Evolutionary conservation across 2,888 invertebrate genomes (phyloP).

Genomic region (Capitulum mitella): DNA sequence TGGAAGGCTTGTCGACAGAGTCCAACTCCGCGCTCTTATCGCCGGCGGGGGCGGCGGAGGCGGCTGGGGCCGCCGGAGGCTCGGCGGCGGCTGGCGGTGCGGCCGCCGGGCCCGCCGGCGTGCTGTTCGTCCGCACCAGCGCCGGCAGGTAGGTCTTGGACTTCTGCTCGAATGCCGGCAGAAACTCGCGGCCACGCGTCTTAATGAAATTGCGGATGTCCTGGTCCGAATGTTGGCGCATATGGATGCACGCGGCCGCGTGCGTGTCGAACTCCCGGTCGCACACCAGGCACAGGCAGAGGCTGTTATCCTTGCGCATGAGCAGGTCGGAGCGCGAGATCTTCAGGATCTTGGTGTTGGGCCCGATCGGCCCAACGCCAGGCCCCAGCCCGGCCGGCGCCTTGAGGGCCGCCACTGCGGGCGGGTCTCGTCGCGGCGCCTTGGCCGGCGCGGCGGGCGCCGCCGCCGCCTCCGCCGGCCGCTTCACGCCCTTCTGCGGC

Average conservation of each 20-base stretch:
- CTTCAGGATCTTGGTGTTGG: conserved; percentile 17
- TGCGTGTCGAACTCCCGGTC: not conserved
- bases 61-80: too few relatives aligned
- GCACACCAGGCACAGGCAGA: not conserved
- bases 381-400: not conserved
- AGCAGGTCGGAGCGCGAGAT: conserved; percentile 15
- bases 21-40: not conserved
- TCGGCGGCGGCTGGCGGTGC: too few relatives aligned
- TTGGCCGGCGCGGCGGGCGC: not conserved
- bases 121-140: not conserved
- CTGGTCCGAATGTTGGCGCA: conserved; percentile 11
- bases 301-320: too few relatives aligned
- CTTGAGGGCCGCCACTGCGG: not conserved
- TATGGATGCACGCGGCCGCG: not conserved
- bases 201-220: conserved; percentile 18
- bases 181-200: conserved; percentile 20
- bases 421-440: too few relatives aligned
- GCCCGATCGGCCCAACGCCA: not conserved
- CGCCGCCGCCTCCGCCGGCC: not conserved
- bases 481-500: not conserved
- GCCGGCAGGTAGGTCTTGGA: not conserved
- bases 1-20: not conserved
- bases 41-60: too few relatives aligned
- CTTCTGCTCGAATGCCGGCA: not conserved
- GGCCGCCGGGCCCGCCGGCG: not conserved